Evolutionary conservation across 2,113 vertebrate genomes (phyloP), one percentile per base, ranked within the genome.

Genomic region (Eptatretus burgeri): DNA sequence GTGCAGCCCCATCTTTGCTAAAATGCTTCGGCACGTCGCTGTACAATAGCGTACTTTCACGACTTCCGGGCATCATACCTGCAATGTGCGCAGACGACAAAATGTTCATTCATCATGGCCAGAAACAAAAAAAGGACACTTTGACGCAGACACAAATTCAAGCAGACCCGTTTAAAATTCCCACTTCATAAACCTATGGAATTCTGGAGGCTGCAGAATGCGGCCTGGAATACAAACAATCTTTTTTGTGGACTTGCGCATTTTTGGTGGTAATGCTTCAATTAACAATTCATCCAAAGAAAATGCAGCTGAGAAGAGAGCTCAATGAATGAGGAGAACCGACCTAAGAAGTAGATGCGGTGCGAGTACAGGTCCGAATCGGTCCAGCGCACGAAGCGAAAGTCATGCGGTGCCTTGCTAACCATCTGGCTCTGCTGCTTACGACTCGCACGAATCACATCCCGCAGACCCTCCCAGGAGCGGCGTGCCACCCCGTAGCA

Each of bases 21-120:
- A 88, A 75, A 77, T 96, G 91, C 76, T 80, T 87, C 68, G 89
- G 89, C 68, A 96, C 93, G 77, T 96, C 89, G 1, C 86, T 94
- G 74, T 91, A 96, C 66, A 96, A 82, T 65, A 96, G 78, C 13
- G 89, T 93, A 72, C 91, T 96, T 71, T 96, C 88, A 67, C 89
- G 77, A 77, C 88, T 94, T 64, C 89, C 89, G 1, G 93, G 93
- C 14, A 85, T 84, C 89, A 96, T 93, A 70, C 86, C 89, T 93
- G 7, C 41, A 1, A 64, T n/a, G n/a, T 16, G 16, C 18, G 8
- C 18, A n/a, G 16, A 60, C 9, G 20, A n/a, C 8, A 9, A 60
- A 60, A 60, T 18, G 53, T 60, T 60, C 18, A n/a, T 16, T n/a
- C 1, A 9, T n/a, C 1, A 7, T 60, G 16, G 20, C 16, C 53